Percentiles rank a stretch among this genome's conserved stretches.
Conservation (phyloP, 2,888 invertebrate genomes). For the Leptura quadrifasciata region DNA sequence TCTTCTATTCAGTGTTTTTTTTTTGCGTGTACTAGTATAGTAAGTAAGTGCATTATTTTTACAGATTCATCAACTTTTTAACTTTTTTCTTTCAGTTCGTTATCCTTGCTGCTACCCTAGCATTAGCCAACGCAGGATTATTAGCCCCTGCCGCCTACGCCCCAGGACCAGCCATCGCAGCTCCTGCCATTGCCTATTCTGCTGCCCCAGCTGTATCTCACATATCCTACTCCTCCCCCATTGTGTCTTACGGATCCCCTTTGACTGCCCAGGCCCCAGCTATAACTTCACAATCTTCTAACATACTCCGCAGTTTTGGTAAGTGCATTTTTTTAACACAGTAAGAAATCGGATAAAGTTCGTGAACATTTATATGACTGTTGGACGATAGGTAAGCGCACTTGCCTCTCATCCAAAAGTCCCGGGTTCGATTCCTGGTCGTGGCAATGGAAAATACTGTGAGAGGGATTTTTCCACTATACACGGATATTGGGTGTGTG, state of each 20-base stretch:
- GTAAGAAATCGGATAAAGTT: too few relatives aligned
- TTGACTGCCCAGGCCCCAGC: slow-evolving; percentile 75
- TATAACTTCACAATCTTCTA: slow-evolving; percentile 78
- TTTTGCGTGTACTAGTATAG: too few relatives aligned
- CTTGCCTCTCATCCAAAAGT: too few relatives aligned
- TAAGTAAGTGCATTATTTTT: too few relatives aligned
- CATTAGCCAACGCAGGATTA: slow-evolving; percentile 76
- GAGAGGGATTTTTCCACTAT: too few relatives aligned
- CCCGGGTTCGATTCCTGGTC: too few relatives aligned
- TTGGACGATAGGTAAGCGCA: too few relatives aligned
- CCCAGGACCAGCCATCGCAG: slow-evolving; percentile 71
- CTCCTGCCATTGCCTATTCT: slow-evolving; percentile 74
- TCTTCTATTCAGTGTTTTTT: too few relatives aligned
- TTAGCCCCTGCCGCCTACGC: slow-evolving; percentile 59
- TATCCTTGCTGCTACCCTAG: slow-evolving; percentile 76
- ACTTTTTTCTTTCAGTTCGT: slow-evolving; percentile 72
- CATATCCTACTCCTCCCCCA: slow-evolving; percentile 69
- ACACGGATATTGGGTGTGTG: too few relatives aligned
- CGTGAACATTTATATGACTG: too few relatives aligned
- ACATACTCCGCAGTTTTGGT: slow-evolving; percentile 79
- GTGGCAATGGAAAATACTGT: too few relatives aligned
- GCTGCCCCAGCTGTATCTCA: slow-evolving; percentile 75
- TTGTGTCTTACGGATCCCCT: slow-evolving; percentile 58
- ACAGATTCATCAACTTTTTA: neutral
- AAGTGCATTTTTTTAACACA: neutral